Evolutionary conservation across 2,888 invertebrate species (phyloP), one percentile per base, ranked within the genome.

Genomic region (Agrotis ipsilon): DNA sequence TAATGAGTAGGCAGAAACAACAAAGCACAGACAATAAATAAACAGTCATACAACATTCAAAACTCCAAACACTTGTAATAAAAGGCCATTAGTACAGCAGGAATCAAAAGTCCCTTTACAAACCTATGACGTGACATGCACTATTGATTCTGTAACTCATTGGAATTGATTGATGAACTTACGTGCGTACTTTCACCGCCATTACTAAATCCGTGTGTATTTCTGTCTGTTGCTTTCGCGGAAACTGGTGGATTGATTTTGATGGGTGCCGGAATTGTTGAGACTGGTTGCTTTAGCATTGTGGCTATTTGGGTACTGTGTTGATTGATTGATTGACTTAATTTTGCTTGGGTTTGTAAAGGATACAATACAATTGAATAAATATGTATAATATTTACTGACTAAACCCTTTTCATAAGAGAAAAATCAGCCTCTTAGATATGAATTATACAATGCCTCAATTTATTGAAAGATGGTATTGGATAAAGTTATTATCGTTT

Each of bases 81-180:
- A 32, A 75, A 64, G 19, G n/a, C 68, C 72, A 78, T 84, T 83
- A 84, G 58, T 55, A 21, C n/a, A 54, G 62, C 62, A 54, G 43
- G 61, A 59, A 80, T 80, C 68, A 72, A 81, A 82, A 78, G 70
- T 72, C 64, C 66, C 66, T 81, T 82, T 81, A 81, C 54, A 55
- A 55, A 51, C 75, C 80, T 55, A 74, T 78, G 59, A 49, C 69
- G 14, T 80, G 83, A 85, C 84, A 68, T 43, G 70, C 83, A 71
- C 60, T 79, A 78, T 80, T 72, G 74, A 78, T 77, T 74, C 48
- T 60, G 63, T 74, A 74, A 79, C 80, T 84, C 84, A 84, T 85
- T 73, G 64, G 19, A 64, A 67, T 80, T 84, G 84, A 84, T 84
- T 85, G 84, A 85, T 82, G 74, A 76, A 61, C 27, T 61, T 11